Evolutionary conservation across 2,797 vertebrate genomes (phyloP), one percentile per base, ranked within the genome.

Genomic region (Todus mexicanus): DNA sequence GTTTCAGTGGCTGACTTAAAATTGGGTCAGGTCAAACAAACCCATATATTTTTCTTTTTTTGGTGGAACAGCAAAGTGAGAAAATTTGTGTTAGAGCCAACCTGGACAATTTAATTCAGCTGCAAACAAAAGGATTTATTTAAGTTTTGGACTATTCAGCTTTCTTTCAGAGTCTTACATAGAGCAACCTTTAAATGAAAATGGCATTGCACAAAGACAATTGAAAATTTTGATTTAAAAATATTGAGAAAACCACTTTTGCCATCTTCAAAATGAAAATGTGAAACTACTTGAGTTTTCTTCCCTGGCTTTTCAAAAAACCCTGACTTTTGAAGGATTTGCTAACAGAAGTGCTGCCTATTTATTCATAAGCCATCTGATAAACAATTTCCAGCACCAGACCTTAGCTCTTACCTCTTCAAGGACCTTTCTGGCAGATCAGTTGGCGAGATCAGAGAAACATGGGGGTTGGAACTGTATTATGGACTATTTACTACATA

Each of bases 381-480:
- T 57, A 81, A 94, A 42, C n/a, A 7, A 11, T 47, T 89, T 91
- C 88, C 56, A 89, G 35, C 38, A 66, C 15, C 69, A 81, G 50
- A 65, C 17, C 51, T 59, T 69, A 81, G 31, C 12, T 43, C 4
- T 70, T 51, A 4, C 6, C 8, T 76, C 43, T 76, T 81, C 59
- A 72, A 54, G 73, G n/a, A 78, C 12, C 19, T 69, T 88, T 86
- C 70, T 57, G 29, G 40, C 13, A 50, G 59, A 60, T 72, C 37
- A 51, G 31, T 37, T 54, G 9, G 10, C 2, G 4, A 81, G 38
- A 81, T 63, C 35, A 81, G 54, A 65, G 86, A 74, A 77, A 88
- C 0, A 0, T 17, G 33, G 10, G 0, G 42, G 86, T 87, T 40
- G 27, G 29, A 86, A 33, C 4, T 2, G 2, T 29, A 3, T 78